Base-by-base conservation (phyloP, 92 coral and sea anemone genomes). In the Zoanthus gigantus region DNA sequence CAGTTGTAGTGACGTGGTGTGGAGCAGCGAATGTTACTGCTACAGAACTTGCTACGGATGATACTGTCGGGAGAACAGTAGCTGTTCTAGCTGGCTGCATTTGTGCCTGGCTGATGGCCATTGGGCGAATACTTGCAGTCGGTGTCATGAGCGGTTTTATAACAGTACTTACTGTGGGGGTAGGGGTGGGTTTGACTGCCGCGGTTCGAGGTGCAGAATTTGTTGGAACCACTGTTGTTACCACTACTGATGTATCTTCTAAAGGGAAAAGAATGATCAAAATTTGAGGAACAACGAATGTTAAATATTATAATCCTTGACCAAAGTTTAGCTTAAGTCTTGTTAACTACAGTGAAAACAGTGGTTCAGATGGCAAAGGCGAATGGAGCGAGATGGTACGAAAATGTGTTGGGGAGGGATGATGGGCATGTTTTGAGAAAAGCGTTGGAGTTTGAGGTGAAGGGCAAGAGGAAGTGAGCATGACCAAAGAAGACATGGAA, bases 101-200 rank as follows among this genome's bases (percentile, higher is more conserved):
- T 82, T 94, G 97, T 71, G 97, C 83, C 78, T 93, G 93, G 66
- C 90, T 93, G 54, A 94, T 91, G 67, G 98, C 94, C 96, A 96
- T 96, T 37, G 99, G 99, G 18, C 99, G 95, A 53, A 96, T 91
- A 57, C 99, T 96, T 5, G 98, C 99, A 17, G 97, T 96, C 23
- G 95, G 98, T 32, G 97, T 90, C 17, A 91, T 92, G n/a, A 95
- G 69, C 42, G 97, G 87, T 88, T 96, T 96, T 75, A 92, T 91
- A 28, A 92, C 58, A 12, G 92, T 77, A 42, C 82, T 78, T 17
- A 74, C 88, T 78, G 92, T 79, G 45, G 99, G 95, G 13, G 98
- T 94, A 23, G 99, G 90, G n/a, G 99, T 96, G 50, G 99, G 99
- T 89, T 96, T 96, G 72, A 96, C 93, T 5, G 99, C 92, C 17